Evolutionary conservation across 2,888 invertebrate genomes (phyloP).

Genomic region (Caenorhabditis sinica): DNA sequence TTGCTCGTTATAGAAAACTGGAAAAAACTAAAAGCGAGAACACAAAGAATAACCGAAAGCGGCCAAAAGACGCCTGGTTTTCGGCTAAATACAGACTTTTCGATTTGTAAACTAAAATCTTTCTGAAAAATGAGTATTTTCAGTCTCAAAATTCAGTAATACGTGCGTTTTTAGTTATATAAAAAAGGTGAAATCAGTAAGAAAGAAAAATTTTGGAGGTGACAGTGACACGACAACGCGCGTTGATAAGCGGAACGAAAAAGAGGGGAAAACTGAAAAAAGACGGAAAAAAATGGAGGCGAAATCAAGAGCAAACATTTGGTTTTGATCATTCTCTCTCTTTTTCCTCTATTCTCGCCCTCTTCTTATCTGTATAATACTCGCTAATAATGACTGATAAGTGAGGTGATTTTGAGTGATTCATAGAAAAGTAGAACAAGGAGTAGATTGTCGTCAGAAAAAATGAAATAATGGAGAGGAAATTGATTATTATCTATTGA

Average conservation of each 20-base stretch:
- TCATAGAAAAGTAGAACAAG: neutral
- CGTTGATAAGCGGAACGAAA: too few relatives aligned
- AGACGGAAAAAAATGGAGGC: neutral
- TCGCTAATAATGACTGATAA: neutral
- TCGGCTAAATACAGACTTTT: too few relatives aligned
- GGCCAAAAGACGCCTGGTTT: too few relatives aligned
- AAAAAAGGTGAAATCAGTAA: too few relatives aligned
- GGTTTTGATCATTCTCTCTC: neutral
- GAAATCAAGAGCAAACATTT: neutral
- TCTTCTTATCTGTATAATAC: neutral
- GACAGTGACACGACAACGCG: neutral
- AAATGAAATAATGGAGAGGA: neutral
- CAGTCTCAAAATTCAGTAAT: too few relatives aligned
- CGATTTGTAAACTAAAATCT: too few relatives aligned
- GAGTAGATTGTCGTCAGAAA: neutral
- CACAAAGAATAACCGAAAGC: too few relatives aligned
- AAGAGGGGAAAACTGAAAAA: neutral
- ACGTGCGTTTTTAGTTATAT: too few relatives aligned
- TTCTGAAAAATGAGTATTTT: too few relatives aligned
- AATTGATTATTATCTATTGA: neutral
- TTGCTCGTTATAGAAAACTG: too few relatives aligned
- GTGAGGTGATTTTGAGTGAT: conserved; percentile 3
- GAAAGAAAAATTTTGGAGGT: neutral
- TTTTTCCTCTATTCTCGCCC: neutral
- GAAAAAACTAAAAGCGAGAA: too few relatives aligned